phyloP scores from a whole-genome alignment of 2,113 vertebrate species.

The Hippocampus comes region DNA sequence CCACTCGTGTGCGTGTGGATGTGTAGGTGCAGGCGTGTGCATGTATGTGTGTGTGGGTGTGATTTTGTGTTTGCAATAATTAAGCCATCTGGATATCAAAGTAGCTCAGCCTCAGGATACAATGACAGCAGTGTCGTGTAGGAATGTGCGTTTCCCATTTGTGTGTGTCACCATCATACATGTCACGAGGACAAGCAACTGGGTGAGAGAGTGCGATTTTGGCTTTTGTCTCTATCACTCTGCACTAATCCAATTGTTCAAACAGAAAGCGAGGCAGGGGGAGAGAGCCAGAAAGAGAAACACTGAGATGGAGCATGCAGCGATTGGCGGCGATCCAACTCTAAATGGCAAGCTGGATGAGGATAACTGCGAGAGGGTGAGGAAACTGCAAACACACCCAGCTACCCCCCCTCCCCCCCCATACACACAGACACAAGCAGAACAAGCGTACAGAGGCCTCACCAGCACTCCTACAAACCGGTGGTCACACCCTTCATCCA shows the following conservation, averaged over 20 bases:
- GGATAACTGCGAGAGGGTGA: conserved; percentile 57
- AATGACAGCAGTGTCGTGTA: conserved; percentile 23
- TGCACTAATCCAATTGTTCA: conserved; percentile 65
- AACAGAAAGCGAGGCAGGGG: conserved; percentile 23
- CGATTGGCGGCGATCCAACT: conserved; percentile 61
- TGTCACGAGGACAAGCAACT: conserved; percentile 48
- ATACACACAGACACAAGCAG: not conserved
- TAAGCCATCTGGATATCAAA: conserved; percentile 63
- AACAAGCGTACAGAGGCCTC: not conserved
- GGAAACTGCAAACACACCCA: conserved; percentile 43
- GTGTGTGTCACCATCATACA: conserved; percentile 35
- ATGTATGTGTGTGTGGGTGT: not conserved
- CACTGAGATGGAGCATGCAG: conserved; percentile 16
- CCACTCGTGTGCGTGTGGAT: not conserved
- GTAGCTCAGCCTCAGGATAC: conserved; percentile 43
- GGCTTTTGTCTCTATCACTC: conserved; percentile 61
- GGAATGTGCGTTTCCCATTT: conserved; percentile 1
- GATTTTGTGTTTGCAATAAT: conserved; percentile 46
- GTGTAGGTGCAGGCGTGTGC: not conserved
- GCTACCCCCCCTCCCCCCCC: not conserved
- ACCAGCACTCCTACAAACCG: not conserved
- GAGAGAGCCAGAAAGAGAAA: conserved; percentile 11
- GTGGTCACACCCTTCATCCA: not conserved
- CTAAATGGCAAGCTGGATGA: conserved; percentile 61
- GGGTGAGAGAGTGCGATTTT: conserved; percentile 55